phyloP scores from a whole-genome alignment of 2,888 invertebrate species.

The Cosmorhoe ocellata region DNA sequence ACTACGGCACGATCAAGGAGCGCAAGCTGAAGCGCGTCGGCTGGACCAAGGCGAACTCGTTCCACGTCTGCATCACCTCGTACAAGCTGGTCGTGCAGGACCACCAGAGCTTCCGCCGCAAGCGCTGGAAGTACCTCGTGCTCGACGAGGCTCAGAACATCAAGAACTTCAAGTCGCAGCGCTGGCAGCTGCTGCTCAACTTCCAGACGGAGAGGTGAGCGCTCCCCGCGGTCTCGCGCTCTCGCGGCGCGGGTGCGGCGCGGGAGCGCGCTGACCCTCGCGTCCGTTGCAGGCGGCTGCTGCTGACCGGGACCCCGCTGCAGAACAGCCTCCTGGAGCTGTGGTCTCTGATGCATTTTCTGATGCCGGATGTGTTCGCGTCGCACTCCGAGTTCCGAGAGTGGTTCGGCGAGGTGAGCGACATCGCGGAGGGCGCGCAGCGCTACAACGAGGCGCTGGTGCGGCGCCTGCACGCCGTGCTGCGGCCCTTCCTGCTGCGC shows the following conservation, averaged over 20 bases:
- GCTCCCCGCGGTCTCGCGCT: too few species aligned
- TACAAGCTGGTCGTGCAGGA: slow-evolving; percentile 99
- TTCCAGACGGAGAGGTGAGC: slow-evolving; percentile 91
- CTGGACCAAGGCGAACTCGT: slow-evolving; percentile 99
- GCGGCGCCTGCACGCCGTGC: slow-evolving; percentile 80
- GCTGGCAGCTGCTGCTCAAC: slow-evolving; percentile 98
- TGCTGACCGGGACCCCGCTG: slow-evolving; percentile 96
- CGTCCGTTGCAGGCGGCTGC: slow-evolving; percentile 83
- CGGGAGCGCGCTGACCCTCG: too few species aligned
- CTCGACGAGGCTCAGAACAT: slow-evolving; percentile 99
- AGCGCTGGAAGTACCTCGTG: slow-evolving; percentile 99
- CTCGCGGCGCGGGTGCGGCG: too few species aligned
- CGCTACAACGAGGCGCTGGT: slow-evolving; percentile 60
- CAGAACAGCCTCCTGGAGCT: slow-evolving; percentile 98
- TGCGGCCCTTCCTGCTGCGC: slow-evolving; percentile 95
- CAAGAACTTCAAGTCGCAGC: slow-evolving; percentile 99
- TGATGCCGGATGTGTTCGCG: slow-evolving; percentile 98
- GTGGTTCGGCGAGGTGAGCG: slow-evolving; percentile 98
- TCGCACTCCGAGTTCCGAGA: slow-evolving; percentile 98
- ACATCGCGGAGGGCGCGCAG: slow-evolving; percentile 55
- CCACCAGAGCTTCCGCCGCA: slow-evolving; percentile 97
- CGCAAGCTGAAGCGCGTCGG: slow-evolving; percentile 94
- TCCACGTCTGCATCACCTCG: slow-evolving; percentile 98
- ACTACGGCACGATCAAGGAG: slow-evolving; percentile 98
- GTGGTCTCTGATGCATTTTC: slow-evolving; percentile 99